phyloP scores from a whole-genome alignment of 2,888 invertebrate species.

The Drosophila barbarae region DNA sequence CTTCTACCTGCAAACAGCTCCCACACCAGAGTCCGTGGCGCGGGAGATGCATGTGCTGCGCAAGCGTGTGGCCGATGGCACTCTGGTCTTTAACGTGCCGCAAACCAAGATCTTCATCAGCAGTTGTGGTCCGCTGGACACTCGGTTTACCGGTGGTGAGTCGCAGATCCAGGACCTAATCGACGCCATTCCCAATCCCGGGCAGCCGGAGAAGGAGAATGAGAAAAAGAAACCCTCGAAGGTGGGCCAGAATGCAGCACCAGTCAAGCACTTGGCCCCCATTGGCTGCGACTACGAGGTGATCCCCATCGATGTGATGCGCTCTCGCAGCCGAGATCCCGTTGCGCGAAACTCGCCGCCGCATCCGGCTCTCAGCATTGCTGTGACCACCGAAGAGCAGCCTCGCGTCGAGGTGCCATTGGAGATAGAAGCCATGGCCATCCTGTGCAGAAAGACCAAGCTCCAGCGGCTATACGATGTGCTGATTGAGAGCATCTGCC shows the following conservation, averaged over 20 bases:
- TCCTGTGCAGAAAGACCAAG: conserved; percentile 85
- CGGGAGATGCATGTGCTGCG: conserved; percentile 84
- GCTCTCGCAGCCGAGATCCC: conserved; percentile 76
- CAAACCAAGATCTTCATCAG: conserved; percentile 85
- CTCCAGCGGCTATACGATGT: conserved; percentile 85
- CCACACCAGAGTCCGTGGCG: conserved; percentile 81
- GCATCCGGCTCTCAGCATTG: conserved; percentile 66
- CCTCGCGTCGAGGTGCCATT: conserved; percentile 81
- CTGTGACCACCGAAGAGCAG: conserved; percentile 66
- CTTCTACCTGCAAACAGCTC: conserved; percentile 84
- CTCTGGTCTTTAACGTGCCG: conserved; percentile 85
- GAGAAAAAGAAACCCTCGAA: conserved; percentile 46
- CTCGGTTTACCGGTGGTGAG: conserved; percentile 61
- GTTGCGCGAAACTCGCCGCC: conserved; percentile 45
- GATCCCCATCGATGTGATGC: conserved; percentile 76
- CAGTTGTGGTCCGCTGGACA: conserved; percentile 78
- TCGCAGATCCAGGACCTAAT: conserved; percentile 68
- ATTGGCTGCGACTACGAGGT: conserved; percentile 75
- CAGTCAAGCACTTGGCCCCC: conserved; percentile 53
- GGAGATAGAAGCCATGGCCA: conserved; percentile 86
- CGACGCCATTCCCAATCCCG: conserved; percentile 51
- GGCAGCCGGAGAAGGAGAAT: conserved; percentile 25
- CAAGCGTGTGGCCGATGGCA: conserved; percentile 87
- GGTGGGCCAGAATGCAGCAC: conserved; percentile 8
- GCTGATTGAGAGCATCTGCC: conserved; percentile 87